Evolutionary conservation across 92 coral and sea anemone genomes (phyloP), one percentile per base, ranked within the genome.

Genomic region (Epizoanthus fatuus): DNA sequence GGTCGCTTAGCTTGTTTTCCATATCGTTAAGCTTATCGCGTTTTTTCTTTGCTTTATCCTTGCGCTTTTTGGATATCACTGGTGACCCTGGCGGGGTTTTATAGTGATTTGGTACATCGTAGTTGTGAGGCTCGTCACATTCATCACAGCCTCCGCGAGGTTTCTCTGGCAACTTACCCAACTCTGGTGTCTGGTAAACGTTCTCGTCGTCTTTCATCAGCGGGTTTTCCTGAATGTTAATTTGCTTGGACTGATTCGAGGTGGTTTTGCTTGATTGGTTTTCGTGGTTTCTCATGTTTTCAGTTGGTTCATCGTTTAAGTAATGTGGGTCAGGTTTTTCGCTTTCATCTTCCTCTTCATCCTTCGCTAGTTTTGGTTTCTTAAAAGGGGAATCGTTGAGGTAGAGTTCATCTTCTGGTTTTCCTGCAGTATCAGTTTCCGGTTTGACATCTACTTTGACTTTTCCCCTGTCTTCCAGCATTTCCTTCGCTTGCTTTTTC

Each of bases 141-240:
- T 94, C 98, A 10, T 93, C 63, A 32, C 98, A 94, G 3, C 98
- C 98, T 13, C 70, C 73, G 40, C 81, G 85, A 16, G 94, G 94
- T 45, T 87, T 91, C 42, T 92, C 93, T 5, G 90, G 92, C 14
- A 89, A 91, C 40, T 60, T 68, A 15, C 78, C 87, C 25, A 88
- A 83, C 56, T 88, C 82, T 5, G 98, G 98, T 9, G 94, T 95
- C 84, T 95, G 98, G 83, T 95, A 95, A 71, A 89, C 86, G 79
- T 90, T 86, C 79, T 93, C 92, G 35, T 92, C 91, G 58, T 72
- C 79, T 19, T 74, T 86, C 56, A 89, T 70, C 86, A 95, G 87
- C 72, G 98, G 98, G 87, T 95, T 95, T 69, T 90, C 96, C 81
- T 90, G 88, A 87, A 95, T 93, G 78, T 93, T 93, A 75, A 95